A percentile compares a stretch with the other conserved stretches of the same genome.
Conservation (phyloP, 2,113 vertebrate genomes). For the Piprites chloris region DNA sequence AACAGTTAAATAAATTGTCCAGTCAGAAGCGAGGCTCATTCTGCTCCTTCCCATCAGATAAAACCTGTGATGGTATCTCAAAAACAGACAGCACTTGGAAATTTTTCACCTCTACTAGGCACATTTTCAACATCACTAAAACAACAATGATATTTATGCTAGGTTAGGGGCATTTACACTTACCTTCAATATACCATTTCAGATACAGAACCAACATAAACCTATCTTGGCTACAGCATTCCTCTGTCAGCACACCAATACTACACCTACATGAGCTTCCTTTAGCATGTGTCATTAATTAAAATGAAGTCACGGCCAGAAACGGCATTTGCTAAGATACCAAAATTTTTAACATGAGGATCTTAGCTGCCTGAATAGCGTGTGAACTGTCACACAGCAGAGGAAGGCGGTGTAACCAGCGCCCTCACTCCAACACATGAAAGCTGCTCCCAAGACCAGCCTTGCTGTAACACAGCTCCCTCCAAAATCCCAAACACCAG, state of each 20-base stretch:
- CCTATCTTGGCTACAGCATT: background rate
- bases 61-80: background rate
- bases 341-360: background rate
- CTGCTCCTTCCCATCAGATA: background rate
- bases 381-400: background rate
- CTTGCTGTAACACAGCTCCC: no score
- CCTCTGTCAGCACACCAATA: background rate
- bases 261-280: background rate
- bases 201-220: background rate
- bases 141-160: background rate
- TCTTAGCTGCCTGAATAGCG: rapidly evolving
- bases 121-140: background rate
- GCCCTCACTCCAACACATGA: rapidly evolving
- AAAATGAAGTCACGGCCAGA: background rate
- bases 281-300: background rate
- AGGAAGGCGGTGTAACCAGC: background rate
- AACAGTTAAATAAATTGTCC: background rate
- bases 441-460: background rate
- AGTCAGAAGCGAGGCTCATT: background rate
- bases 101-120: background rate
- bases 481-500: rapidly evolving
- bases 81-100: background rate
- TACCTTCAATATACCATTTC: background rate
- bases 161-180: rapidly evolving
- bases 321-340: background rate